Evolutionary conservation across 1,140 invertebrate genomes (phyloP).

Genomic region (Drosophila tristis): DNA sequence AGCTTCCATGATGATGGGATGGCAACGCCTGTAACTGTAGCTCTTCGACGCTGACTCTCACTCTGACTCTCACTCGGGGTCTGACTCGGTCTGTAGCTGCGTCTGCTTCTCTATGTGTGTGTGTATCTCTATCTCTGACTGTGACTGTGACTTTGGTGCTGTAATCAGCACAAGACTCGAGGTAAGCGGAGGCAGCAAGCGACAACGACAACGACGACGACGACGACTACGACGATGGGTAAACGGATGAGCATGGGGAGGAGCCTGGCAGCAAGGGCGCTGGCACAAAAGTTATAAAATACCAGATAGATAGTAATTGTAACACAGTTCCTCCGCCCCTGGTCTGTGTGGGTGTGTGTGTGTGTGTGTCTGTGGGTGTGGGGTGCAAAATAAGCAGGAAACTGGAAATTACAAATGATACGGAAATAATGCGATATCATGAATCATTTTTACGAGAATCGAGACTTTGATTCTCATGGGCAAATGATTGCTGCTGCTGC

Average conservation of each 20-base stretch:
- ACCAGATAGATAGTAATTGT: slow-evolving; percentile 80
- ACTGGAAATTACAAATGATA: slow-evolving; percentile 82
- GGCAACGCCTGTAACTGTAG: slow-evolving; percentile 30
- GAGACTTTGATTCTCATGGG: slow-evolving; percentile 79
- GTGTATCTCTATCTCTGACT: slow-evolving; percentile 24
- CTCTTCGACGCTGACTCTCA: slow-evolving; percentile 42
- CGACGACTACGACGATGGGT: too few species aligned
- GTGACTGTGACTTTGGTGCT: slow-evolving; percentile 37
- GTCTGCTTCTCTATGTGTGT: slow-evolving; percentile 10
- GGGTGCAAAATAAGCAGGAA: slow-evolving; percentile 79
- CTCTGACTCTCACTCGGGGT: too few species aligned
- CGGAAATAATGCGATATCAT: slow-evolving; percentile 82
- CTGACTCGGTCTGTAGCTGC: neutral
- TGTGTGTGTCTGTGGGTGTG: slow-evolving; percentile 24
- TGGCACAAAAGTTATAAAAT: slow-evolving; percentile 79
- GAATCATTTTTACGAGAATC: slow-evolving; percentile 81
- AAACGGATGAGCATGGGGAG: neutral
- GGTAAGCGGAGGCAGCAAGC: slow-evolving; percentile 24
- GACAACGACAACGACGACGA: slow-evolving; percentile 17
- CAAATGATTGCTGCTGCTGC: slow-evolving; percentile 47
- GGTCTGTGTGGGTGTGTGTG: slow-evolving; percentile 25
- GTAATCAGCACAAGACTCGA: slow-evolving; percentile 63
- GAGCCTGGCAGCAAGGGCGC: slow-evolving; percentile 3
- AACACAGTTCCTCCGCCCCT: slow-evolving; percentile 50
- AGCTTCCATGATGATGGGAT: slow-evolving; percentile 4